Evolutionary conservation across 2,888 invertebrate species (phyloP), one percentile per base, ranked within the genome.

Genomic region (Drosophila ezoana): DNA sequence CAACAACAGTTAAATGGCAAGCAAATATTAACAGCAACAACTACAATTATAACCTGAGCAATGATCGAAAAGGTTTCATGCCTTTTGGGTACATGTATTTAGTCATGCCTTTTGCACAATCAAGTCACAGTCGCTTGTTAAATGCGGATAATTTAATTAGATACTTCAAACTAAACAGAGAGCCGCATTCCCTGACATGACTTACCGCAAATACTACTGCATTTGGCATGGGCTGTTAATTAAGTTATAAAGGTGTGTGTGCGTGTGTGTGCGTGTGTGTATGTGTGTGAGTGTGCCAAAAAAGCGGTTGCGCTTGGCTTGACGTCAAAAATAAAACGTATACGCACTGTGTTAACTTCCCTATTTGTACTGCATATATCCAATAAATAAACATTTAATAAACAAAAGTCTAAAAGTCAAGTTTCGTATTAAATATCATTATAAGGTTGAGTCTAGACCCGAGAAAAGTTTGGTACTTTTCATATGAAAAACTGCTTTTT

Each of bases 131-230:
- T 62, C 64, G 70, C 40, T 62, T 69, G 87, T 83, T 89, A 84
- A 89, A 78, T 84, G 89, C 81, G 85, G 71, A 72, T 84, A 89
- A 84, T 84, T 84, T 73, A 89, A 89, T 84, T 84, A 84, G 85
- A 87, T 72, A 84, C 81, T 81, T 76, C 49, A 70, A 76, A 81
- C 87, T 81, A 81, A 89, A 89, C 72, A 87, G 51, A 61, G 58
- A 56, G 52, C 40, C 71, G 44, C 44, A 58, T 56, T 67, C 35
- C 51, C 63, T 62, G 71, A 51, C 79, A 62, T 75, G 71, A 68
- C 71, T 78, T 74, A 56, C 51, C 51, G 37, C 56, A 28, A 40
- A 20, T 23, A 71, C 65, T 51, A 47, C 33, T 63, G 41, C 44
- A 44, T 54, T 44, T 63, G 23, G 35, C 58, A 58, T 60, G 52